Base-by-base conservation (phyloP, 2,888 invertebrate genomes). In the Ctena decussata region DNA sequence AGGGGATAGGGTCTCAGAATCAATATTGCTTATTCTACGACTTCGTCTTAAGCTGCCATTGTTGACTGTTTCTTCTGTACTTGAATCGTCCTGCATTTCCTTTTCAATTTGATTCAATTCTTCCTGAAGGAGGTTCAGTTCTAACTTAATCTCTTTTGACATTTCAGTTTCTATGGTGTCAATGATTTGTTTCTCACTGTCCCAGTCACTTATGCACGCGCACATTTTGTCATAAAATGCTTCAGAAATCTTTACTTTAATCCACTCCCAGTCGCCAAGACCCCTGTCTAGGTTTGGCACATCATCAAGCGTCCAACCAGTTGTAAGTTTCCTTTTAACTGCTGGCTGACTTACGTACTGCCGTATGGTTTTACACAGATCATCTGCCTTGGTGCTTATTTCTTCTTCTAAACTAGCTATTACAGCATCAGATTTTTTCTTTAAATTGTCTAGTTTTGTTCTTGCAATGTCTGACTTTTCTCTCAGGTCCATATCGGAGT, bases 401-500 rank as follows among this genome's bases (percentile, higher is more conserved):
- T 82, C 60, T 5, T 82, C 73, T 41, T 71, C 82, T 27, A 91
- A 73, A 8, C 79, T 70, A 41, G 77, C 15, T 12, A 91, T 69
- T 1, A 90, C 86, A 1, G 53, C 24, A 11, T 84, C 73, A 8
- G 93, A 87, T 30, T 80, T 83, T 8, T 79, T 70, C 39, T 84
- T 44, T 5, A 93, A 71, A 5, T 76, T 80, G 1, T 82, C 80
- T 15, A 93, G 75, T 53, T 91, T 91, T 24, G 57, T 39, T 12
- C 75, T 39, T 2, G 90, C 86, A 0, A 71, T 44, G 3, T 82
- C 80, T 57, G 92, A 90, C 32, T 89, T 87, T 12, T 77, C 78
- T 44, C 84, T 84, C n/a, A 92, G 82, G 12, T 92, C 90, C 46
- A 85, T 88, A 39, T 93, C 91, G 8, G 91, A 88, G 32, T 72